These are phyloP conservation scores for Rhingia campestris DNA, from an alignment of 2,888 invertebrate species.

Conservation along the genomic window DNA sequence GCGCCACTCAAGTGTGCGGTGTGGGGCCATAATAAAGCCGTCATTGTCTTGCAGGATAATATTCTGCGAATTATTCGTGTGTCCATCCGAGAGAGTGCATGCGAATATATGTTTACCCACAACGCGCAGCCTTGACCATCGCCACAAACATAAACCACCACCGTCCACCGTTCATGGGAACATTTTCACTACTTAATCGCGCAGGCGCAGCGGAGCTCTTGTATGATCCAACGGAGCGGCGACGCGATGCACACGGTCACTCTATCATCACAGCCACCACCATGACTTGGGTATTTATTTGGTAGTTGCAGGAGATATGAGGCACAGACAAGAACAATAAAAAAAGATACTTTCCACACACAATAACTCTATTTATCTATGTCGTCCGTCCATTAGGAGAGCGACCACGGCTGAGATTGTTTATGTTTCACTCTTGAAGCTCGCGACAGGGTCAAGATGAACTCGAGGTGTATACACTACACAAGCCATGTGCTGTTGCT, in stretches of 20 bases:
- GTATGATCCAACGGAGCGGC: conserved; percentile 7
- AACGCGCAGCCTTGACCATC: conserved; percentile 63
- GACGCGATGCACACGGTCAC: conserved; percentile 54
- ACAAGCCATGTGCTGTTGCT: conserved; percentile 4
- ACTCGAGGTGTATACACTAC: conserved; percentile 13
- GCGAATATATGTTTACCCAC: conserved; percentile 29
- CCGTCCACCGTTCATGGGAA: conserved; percentile 57
- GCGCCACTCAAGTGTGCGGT: conserved; percentile 56
- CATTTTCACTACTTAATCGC: conserved; percentile 67
- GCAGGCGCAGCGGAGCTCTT: conserved; percentile 10
- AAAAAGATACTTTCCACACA: conserved; percentile 62
- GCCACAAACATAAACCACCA: conserved; percentile 60
- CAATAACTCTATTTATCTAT: conserved; percentile 74
- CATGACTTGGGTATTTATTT: conserved; percentile 39
- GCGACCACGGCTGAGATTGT: conserved; percentile 62
- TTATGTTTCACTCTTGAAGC: conserved; percentile 65
- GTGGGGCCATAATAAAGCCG: conserved; percentile 70
- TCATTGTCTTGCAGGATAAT: conserved; percentile 73
- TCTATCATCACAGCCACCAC: conserved; percentile 66
- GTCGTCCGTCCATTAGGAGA: conserved; percentile 72
- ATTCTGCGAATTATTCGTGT: conserved; percentile 68
- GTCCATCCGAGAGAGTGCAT: conserved; percentile 23
- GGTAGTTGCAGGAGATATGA: conserved; percentile 58
- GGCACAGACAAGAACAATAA: conserved; percentile 57
- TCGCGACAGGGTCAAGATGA: conserved; percentile 70